phyloP scores from a whole-genome alignment of 2,888 invertebrate genomes.

The Xanthostigma xanthostigma region DNA sequence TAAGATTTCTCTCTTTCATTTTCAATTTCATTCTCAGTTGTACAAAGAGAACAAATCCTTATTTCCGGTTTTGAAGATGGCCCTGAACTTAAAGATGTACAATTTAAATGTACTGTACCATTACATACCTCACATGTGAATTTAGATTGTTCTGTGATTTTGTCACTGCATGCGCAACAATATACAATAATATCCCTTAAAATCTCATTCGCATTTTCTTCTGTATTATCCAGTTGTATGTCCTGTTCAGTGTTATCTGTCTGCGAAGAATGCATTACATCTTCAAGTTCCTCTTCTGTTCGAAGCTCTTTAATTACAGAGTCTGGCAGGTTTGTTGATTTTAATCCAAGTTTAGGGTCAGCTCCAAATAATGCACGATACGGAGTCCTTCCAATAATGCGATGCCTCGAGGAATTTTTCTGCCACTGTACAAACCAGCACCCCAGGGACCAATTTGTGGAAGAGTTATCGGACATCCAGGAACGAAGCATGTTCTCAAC shows the following conservation, averaged over 20 bases:
- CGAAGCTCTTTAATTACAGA: background rate
- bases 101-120: slow-evolving; percentile 2
- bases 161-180: background rate
- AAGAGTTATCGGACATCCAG: slow-evolving; percentile 14
- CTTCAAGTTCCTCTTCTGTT: slow-evolving; percentile 1
- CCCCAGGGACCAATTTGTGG: slow-evolving; percentile 12
- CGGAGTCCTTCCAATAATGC: slow-evolving; percentile 9
- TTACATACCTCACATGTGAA: slow-evolving; percentile 1
- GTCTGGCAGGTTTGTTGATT: background rate
- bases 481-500: slow-evolving; percentile 15
- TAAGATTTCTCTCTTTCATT: background rate
- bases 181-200: background rate
- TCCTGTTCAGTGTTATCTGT: slow-evolving; percentile 1
- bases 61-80: slow-evolving; percentile 5
- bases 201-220: slow-evolving; percentile 1
- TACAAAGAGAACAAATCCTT: slow-evolving; percentile 5
- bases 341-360: slow-evolving; percentile 5
- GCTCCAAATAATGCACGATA: slow-evolving; percentile 10
- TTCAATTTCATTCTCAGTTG: slow-evolving; percentile 5
- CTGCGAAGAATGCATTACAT: background rate
- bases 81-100: slow-evolving; percentile 2
- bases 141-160: slow-evolving; percentile 1
- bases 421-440: background rate
- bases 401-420: slow-evolving; percentile 8
- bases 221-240: slow-evolving; percentile 1